Percentiles rank a stretch among this genome's conserved stretches.
Evolutionary conservation across 2,113 vertebrate genomes (phyloP).

Genomic region (Tychaedon coryphoeus): DNA sequence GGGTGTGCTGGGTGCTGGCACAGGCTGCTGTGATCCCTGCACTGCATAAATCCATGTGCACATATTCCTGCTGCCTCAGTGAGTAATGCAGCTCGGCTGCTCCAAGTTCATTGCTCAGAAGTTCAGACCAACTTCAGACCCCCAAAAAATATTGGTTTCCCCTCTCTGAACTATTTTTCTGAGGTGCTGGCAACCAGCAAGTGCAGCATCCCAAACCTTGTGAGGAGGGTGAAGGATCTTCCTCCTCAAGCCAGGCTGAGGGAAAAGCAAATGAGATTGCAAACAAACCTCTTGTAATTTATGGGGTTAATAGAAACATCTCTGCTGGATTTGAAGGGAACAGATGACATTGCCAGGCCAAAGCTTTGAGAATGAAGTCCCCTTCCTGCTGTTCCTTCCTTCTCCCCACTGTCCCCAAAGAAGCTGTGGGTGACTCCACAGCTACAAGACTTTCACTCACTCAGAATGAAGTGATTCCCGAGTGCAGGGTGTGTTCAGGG

Average conservation of each 20-base stretch:
- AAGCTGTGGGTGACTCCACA: fast-evolving
- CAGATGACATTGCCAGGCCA: not conserved
- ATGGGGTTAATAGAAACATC: not conserved
- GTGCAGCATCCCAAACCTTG: fast-evolving
- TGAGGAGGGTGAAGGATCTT: not conserved
- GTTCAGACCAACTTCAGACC: not conserved
- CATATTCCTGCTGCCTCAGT: fast-evolving
- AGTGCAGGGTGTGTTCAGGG: fast-evolving
- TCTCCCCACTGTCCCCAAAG: not conserved
- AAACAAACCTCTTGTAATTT: not conserved
- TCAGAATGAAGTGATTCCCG: not conserved
- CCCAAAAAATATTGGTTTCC: not conserved
- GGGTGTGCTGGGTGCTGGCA: not conserved
- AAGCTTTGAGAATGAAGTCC: not conserved
- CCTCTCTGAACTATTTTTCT: not conserved
- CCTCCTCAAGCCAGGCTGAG: not conserved
- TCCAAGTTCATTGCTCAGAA: not conserved
- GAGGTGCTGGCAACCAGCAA: not conserved
- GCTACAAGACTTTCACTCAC: fast-evolving
- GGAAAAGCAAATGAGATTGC: not conserved
- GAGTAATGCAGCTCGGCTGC: not conserved
- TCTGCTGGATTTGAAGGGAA: not conserved
- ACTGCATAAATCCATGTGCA: fast-evolving
- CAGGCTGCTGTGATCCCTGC: not conserved
- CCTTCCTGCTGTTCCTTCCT: not conserved